These are phyloP conservation scores for Saccopteryx leptura DNA, from an alignment of 2,113 vertebrate genomes.

Conservation along the genomic window DNA sequence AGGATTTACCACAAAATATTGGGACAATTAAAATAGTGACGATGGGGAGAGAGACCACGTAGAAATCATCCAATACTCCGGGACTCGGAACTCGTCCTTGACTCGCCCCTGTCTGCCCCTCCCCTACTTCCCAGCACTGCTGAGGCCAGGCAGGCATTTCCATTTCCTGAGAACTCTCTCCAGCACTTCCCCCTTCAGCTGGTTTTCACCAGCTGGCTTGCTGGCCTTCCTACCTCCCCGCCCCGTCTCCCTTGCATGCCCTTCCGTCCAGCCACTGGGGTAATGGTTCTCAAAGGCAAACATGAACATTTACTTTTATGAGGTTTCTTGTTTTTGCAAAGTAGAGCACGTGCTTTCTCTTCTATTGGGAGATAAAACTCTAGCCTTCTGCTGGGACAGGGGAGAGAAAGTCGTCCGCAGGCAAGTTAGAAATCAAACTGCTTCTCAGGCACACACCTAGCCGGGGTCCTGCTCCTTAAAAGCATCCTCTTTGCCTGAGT, in stretches of 20 bases:
- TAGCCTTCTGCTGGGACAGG: not conserved
- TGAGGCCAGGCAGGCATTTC: not conserved
- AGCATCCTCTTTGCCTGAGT: not conserved
- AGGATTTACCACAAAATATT: not conserved
- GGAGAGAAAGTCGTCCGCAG: not conserved
- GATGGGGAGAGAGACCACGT: too few relatives aligned
- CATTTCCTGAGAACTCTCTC: not conserved
- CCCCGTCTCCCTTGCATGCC: not conserved
- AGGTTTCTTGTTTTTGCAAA: constrained; percentile 32
- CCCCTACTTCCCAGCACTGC: not conserved
- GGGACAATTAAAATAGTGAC: not conserved
- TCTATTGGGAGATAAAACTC: not conserved
- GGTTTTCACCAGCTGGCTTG: not conserved
- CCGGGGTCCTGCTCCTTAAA: not conserved
- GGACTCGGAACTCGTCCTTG: not conserved
- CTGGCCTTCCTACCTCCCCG: not conserved
- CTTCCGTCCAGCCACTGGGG: not conserved
- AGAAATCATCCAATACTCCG: not conserved
- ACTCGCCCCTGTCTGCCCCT: not conserved
- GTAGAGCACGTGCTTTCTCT: not conserved
- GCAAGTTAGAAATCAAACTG: not conserved
- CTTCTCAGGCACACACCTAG: not conserved
- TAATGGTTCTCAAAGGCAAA: not conserved
- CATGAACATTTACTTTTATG: not conserved
- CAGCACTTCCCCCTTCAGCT: not conserved